Evolutionary conservation across 2,888 invertebrate genomes (phyloP), one percentile per base, ranked within the genome.

Genomic region (Strigamia transsilvanica): DNA sequence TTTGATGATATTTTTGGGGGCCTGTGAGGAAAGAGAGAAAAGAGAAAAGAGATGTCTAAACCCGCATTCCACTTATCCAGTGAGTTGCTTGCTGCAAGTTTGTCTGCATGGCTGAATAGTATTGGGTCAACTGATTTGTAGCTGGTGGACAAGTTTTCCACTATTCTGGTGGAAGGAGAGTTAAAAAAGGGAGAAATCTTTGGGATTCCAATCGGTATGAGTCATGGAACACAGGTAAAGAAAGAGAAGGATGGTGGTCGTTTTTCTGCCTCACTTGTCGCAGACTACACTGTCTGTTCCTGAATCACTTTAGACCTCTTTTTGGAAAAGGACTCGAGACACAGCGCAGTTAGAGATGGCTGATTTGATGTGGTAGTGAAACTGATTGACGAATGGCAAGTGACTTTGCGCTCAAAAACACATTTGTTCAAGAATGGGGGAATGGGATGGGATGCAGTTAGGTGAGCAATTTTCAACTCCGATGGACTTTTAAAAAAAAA

Each of bases 31-130:
- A 51, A 18, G 15, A 18, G 51, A 51, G 13, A 42, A 42, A 46
- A 46, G n/a, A 46, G 46, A 46, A 46, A 51, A 51, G 51, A 51
- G 51, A 51, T 51, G 51, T 51, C 51, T 10, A 51, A 18, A 18
- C 51, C 51, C 51, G 51, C 51, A 51, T 51, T 51, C 51, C 51
- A 51, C 51, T 51, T 51, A 51, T 51, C 51, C 51, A 51, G 51
- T 51, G 51, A 51, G 38, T 38, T 38, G 38, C 38, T 38, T 38
- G 38, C 38, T 38, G 38, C 38, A 38, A 38, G 51, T 51, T 51
- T 51, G 51, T 51, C 51, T 51, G 51, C 51, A 51, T 51, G 51
- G 51, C 18, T 51, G 51, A 51, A 51, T 51, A 51, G 51, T 51
- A 51, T 51, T 51, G 51, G 51, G 51, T 51, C 51, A 51, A 51